A percentile compares a stretch with the other conserved stretches of the same genome.
These are phyloP conservation scores for Anniella stebbinsi DNA, from an alignment of 2,797 vertebrate species.

Conservation along the genomic window DNA sequence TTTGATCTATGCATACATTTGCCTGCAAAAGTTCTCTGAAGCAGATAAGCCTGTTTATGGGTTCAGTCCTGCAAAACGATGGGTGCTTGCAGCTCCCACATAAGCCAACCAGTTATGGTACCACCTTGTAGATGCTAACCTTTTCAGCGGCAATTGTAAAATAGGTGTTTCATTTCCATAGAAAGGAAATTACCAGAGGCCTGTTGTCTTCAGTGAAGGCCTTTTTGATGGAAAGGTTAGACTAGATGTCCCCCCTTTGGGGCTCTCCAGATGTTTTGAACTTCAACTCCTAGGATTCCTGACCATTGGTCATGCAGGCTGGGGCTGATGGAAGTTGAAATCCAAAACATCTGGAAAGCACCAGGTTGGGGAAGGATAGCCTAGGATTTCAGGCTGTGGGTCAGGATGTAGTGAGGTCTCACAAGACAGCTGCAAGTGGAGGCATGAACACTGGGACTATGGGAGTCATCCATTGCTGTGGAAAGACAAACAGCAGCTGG, in stretches of 20 bases:
- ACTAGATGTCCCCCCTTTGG: no score
- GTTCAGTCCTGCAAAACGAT: neutral
- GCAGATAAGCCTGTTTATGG: constrained; percentile 45
- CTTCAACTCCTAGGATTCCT: no score
- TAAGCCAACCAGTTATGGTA: neutral
- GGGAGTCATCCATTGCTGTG: neutral
- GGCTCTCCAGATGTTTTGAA: neutral
- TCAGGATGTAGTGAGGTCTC: neutral
- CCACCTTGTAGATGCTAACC: constrained; percentile 16
- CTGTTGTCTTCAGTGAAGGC: neutral
- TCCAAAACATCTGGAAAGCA: neutral
- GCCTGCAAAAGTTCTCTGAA: constrained; percentile 40
- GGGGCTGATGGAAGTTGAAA: neutral
- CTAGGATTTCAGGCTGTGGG: neutral
- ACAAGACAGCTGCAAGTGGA: neutral
- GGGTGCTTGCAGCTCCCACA: neutral
- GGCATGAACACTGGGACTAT: neutral
- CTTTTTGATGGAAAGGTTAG: neutral
- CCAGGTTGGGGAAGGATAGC: neutral
- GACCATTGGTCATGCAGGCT: neutral
- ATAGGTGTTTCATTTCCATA: constrained; percentile 34
- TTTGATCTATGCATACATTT: constrained; percentile 40
- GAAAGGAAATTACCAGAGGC: neutral
- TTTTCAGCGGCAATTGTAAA: constrained; percentile 21
- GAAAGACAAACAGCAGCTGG: neutral